Evolutionary conservation across 2,888 invertebrate species (phyloP), one percentile per base, ranked within the genome.

Genomic region (Drosophila meridiana): DNA sequence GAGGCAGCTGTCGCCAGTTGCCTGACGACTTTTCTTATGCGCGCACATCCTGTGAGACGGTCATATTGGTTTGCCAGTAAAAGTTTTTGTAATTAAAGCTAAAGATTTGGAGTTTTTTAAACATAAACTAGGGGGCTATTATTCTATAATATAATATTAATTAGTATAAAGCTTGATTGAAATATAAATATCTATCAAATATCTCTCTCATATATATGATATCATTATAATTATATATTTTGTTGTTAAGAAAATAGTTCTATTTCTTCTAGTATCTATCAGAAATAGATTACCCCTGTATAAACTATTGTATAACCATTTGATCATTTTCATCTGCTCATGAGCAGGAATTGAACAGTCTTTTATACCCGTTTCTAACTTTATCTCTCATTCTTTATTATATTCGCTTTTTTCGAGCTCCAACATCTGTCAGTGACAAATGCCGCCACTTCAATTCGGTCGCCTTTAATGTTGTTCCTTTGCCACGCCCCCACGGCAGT

Each of bases 1-100:
- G 50, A 43, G 73, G 70, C 89, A 86, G 80, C 87, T 86, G 89
- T 58, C 73, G 59, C 48, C 78, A 60, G 64, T 77, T 70, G 75
- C 69, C 73, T 75, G 63, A 45, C 52, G 63, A 62, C 36, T 62
- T 84, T 60, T 6, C 20, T 56, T 40, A 6, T 42, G n/a, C 30
- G 3, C 13, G 40, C 28, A n/a, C 5, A n/a, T 30, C 2, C 5
- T 53, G 38, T 13, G 8, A 55, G 5, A 5, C 2, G 32, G 30
- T 5, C 1, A 20, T 56, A 42, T 30, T 42, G 6, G 42, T 11
- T 56, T 14, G 40, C 7, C 40, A n/a, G 40, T n/a, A n/a, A n/a
- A 0, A 1, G n/a, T n/a, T n/a, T n/a, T 38, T 4, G 13, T 11
- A 11, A 8, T n/a, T n/a, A n/a, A 2, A 9, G 36, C 9, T 9